Evolutionary conservation across 2,888 invertebrate genomes (phyloP), one percentile per base, ranked within the genome.

Genomic region (Homarus gammarus): DNA sequence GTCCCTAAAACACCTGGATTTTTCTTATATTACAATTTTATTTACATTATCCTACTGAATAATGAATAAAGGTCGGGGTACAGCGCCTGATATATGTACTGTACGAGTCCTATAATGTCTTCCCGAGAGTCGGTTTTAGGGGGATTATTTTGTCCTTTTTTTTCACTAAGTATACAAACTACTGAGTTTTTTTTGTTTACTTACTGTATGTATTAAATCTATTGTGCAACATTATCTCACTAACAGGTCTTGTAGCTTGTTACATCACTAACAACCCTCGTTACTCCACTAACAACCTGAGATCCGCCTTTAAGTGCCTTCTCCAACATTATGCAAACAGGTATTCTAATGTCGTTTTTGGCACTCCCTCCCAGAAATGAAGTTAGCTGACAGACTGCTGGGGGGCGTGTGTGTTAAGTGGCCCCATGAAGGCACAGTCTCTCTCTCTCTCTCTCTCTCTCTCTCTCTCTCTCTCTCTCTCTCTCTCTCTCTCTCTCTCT

Each of bases 291-390:
- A 61, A 73, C 75, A 64, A 61, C 61, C 77, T 64, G 64, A 56
- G 61, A 73, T 77, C 64, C 84, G 31, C 15, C 64, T 77, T 64
- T 77, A 83, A 83, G 83, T 70, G 83, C 73, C 56, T 18, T 51
- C 70, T 68, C 36, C 68, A 70, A 31, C 64, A 86, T 79, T 79
- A 78, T 86, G 78, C 79, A 79, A 78, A 78, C 79, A 78, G 36
- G 68, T 40, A 70, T 86, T 61, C 78, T 86, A 78, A 78, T 78
- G 49, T 70, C 78, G 70, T 79, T 79, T 86, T 86, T 78, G 70
- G 40, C 27, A 33, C 84, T 78, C 86, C 72, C 79, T 72, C 49
- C 44, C 78, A n/a, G 72, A 36, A 73, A 79, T 70, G 70, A 72
- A 56, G 86, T 79, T 79, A 85, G 49, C 61, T 15, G 27, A 40